A percentile compares a stretch with the other conserved stretches of the same genome.
These are phyloP conservation scores for Arion vulgaris DNA, from an alignment of 1,140 invertebrate genomes.

Conservation along the genomic window DNA sequence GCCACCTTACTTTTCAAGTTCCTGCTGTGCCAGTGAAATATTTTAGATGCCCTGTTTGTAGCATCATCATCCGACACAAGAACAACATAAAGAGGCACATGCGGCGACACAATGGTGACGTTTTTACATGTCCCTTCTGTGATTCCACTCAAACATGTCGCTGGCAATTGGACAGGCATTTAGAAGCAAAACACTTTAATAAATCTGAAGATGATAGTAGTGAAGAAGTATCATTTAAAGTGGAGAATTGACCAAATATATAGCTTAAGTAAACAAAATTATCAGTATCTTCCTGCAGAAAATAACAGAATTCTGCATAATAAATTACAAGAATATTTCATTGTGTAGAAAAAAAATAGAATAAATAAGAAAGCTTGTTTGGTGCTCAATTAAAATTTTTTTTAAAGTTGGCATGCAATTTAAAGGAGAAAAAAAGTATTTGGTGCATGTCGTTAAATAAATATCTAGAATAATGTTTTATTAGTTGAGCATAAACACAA, in stretches of 20 bases:
- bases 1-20: conserved; percentile 27
- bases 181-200: conserved; percentile 31
- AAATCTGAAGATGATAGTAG: neutral
- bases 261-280: too few relatives aligned
- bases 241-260: neutral
- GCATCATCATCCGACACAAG: conserved; percentile 38
- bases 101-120: conserved; percentile 46
- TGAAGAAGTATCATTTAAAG: neutral
- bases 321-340: neutral
- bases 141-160: conserved; percentile 37
- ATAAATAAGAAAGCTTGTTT: conserved; percentile 37
- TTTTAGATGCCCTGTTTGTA: conserved; percentile 37
- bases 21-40: conserved; percentile 32
- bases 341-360: neutral
- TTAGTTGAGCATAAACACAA: conserved; percentile 39
- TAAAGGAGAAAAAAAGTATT: too few relatives aligned
- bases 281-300: too few relatives aligned
- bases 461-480: neutral
- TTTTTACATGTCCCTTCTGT: conserved; percentile 44
- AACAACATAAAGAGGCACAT: conserved; percentile 47
- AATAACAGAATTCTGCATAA: neutral
- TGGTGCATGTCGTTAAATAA: neutral
- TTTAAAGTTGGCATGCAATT: neutral
- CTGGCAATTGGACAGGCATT: conserved; percentile 38
- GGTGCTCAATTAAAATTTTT: conserved; percentile 26